Conservation (phyloP, 2,797 vertebrate species). For the Anguilla pacifica region DNA sequence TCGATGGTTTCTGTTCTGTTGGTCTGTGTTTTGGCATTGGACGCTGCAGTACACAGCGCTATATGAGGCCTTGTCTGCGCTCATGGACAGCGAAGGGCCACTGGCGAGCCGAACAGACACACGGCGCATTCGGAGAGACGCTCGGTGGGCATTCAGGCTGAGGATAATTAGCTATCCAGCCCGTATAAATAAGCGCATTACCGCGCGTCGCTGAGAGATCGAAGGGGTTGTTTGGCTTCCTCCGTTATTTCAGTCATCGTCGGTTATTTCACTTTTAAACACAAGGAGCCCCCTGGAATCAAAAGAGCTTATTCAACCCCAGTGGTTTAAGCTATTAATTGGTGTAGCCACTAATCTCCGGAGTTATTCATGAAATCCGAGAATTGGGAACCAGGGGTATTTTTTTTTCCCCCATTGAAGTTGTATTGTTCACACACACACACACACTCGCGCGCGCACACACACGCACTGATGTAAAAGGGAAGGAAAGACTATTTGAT, state of each 20-base stretch:
- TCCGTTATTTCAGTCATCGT: conserved; percentile 38
- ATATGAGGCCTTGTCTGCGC: conserved; percentile 32
- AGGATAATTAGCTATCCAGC: conserved; percentile 54
- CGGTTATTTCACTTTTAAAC: conserved; percentile 33
- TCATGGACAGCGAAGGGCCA: conserved; percentile 17
- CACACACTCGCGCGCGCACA: background rate
- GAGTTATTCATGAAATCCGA: conserved; percentile 63
- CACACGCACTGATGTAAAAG: conserved; percentile 36
- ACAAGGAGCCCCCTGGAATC: conserved; percentile 57
- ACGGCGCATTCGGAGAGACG: conserved; percentile 34
- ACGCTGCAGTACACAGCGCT: conserved; percentile 18
- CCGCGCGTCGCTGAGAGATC: conserved; percentile 50
- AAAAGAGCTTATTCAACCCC: conserved; percentile 60
- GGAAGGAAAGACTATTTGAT: conserved; percentile 50
- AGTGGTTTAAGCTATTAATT: conserved; percentile 69
- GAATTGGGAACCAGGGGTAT: conserved; percentile 62
- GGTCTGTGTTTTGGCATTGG: conserved; percentile 45
- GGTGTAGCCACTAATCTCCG: conserved; percentile 62
- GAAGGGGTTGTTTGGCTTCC: conserved; percentile 22
- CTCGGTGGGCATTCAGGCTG: conserved; percentile 30
- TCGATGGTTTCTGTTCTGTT: background rate
- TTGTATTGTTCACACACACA: background rate
- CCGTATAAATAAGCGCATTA: conserved; percentile 41
- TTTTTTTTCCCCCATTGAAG: conserved; percentile 60
- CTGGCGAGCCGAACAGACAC: background rate